These are phyloP conservation scores for Pica pica DNA, from an alignment of 2,113 vertebrate genomes.

Conservation along the genomic window DNA sequence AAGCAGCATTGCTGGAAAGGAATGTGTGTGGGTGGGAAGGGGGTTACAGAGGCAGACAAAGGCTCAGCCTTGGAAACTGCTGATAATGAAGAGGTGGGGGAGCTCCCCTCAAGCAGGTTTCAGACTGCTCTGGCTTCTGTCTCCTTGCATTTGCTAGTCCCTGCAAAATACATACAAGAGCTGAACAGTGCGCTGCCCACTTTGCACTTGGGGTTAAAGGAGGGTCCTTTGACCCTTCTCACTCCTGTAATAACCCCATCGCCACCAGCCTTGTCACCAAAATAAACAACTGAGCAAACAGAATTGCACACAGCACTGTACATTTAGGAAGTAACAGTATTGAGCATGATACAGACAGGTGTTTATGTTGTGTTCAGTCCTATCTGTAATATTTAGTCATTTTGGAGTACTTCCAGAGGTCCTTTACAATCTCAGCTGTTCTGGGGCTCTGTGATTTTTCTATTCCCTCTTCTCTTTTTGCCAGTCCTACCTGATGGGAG, in stretches of 20 bases:
- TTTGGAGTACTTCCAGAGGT: background rate
- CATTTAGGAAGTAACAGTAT: background rate
- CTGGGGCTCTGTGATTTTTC: background rate
- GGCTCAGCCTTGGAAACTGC: background rate
- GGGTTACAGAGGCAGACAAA: background rate
- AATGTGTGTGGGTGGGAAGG: slow-evolving; percentile 49
- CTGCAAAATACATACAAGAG: rapidly evolving
- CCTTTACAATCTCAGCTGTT: background rate
- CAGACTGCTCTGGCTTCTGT: background rate
- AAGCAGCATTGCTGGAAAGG: slow-evolving; percentile 29
- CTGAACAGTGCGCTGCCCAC: background rate
- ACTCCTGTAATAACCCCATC: background rate
- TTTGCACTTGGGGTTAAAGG: background rate
- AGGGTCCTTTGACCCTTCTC: background rate
- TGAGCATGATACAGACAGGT: background rate
- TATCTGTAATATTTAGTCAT: background rate
- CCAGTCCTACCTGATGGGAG: background rate
- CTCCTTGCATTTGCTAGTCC: background rate
- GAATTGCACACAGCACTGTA: rapidly evolving
- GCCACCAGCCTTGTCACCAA: background rate
- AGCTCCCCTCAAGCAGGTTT: background rate
- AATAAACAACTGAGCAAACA: background rate
- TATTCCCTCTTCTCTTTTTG: background rate
- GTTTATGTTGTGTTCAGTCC: background rate
- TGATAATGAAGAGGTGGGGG: background rate